These are phyloP conservation scores for Typhlichthys eigenmanni DNA, from an alignment of 2,797 vertebrate genomes.

Conservation along the genomic window DNA sequence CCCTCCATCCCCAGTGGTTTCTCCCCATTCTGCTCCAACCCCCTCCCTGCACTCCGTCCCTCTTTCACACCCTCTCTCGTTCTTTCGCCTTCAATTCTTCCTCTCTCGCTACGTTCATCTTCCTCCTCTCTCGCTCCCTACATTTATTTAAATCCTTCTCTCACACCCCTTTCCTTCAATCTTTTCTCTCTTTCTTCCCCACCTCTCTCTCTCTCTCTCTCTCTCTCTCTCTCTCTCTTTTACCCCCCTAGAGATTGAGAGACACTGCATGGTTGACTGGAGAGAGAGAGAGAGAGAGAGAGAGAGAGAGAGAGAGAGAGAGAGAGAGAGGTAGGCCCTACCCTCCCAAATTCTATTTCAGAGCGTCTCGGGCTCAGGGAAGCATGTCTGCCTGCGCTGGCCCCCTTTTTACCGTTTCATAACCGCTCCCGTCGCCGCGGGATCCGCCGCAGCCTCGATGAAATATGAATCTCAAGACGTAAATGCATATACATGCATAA, in stretches of 20 bases:
- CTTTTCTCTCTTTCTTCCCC: neutral
- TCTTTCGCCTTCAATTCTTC: neutral
- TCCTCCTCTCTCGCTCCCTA: conserved; percentile 47
- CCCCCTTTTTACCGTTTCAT: conserved; percentile 61
- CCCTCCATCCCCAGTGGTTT: conserved; percentile 17
- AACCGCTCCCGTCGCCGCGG: conserved; percentile 25
- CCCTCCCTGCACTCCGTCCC: neutral
- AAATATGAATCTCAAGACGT: conserved; percentile 39
- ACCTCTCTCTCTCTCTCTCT: neutral
- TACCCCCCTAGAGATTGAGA: conserved; percentile 63
- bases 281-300: conserved; percentile 72
- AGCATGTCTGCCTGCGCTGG: conserved; percentile 62
- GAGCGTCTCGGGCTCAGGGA: conserved; percentile 66
- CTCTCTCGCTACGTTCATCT: conserved; percentile 10
- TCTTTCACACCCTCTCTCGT: conserved; percentile 3
- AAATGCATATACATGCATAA: neutral
- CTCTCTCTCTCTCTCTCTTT: conserved; percentile 43
- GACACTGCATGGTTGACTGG: conserved; percentile 67
- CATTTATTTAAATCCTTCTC: conserved; percentile 36
- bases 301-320: conserved; percentile 65
- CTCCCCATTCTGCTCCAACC: conserved; percentile 16
- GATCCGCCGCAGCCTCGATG: conserved; percentile 12
- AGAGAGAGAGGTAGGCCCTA: conserved; percentile 73
- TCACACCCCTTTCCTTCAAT: conserved; percentile 15
- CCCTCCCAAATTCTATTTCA: conserved; percentile 76